Conservation (phyloP, 2,113 vertebrate species). For the Entosphenus tridentatus region DNA sequence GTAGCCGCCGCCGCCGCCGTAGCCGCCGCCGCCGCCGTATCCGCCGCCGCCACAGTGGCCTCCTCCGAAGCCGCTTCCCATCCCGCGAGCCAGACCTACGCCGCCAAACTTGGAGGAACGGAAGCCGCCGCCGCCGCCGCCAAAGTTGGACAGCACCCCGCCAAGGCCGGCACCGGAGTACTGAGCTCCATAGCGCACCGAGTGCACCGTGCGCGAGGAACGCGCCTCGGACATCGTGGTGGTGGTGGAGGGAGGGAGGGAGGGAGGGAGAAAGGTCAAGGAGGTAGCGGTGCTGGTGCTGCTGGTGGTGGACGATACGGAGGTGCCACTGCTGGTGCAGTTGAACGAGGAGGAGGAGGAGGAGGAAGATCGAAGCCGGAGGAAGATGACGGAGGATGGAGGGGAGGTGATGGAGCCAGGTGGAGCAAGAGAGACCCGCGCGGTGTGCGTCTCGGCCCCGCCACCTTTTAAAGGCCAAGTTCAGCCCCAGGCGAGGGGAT, state of each 20-base stretch:
- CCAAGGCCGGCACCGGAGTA: background rate
- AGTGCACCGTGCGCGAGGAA: too few species aligned
- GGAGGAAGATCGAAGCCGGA: background rate
- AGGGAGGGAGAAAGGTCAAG: background rate
- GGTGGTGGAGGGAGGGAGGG: background rate
- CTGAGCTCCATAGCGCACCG: background rate
- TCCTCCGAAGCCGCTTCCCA: slow-evolving; percentile 2
- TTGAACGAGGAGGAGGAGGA: background rate
- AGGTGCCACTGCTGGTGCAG: background rate
- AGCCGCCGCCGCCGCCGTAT: background rate
- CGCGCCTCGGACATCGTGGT: too few species aligned
- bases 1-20: background rate
- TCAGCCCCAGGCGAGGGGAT: background rate
- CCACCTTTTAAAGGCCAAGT: too few species aligned
- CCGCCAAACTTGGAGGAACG: slow-evolving; percentile 7
- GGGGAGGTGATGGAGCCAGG: background rate
- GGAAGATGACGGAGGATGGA: background rate
- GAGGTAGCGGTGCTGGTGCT: background rate
- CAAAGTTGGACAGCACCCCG: background rate
- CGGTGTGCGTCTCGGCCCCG: too few species aligned
- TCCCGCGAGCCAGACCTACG: slow-evolving; percentile 11
- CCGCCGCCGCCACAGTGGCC: background rate
- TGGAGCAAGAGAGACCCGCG: background rate
- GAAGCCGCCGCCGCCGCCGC: slow-evolving; percentile 6
- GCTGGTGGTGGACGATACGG: background rate